Percentiles rank a stretch among this genome's conserved stretches.
phyloP scores from a whole-genome alignment of 2,113 vertebrate genomes.

The Plestiodon gilberti region DNA sequence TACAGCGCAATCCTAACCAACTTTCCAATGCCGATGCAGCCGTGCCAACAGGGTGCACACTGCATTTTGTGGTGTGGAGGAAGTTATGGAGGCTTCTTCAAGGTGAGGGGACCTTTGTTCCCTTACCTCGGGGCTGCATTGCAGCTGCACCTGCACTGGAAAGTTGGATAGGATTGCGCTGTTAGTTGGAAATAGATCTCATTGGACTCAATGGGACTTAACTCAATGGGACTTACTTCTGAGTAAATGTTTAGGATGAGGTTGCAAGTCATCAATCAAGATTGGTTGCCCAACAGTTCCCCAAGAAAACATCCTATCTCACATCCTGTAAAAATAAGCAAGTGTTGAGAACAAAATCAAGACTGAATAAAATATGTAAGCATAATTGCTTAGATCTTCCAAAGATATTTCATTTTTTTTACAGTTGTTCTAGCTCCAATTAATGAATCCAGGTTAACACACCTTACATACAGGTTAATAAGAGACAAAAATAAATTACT shows the following conservation, averaged over 20 bases:
- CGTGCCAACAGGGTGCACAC: too few relatives aligned
- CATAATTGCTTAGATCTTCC: neutral
- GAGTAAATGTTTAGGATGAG: neutral
- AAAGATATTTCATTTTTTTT: neutral
- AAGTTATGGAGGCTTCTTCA: too few relatives aligned
- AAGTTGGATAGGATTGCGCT: too few relatives aligned
- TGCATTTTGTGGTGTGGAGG: too few relatives aligned
- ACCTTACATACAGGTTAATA: fast-evolving
- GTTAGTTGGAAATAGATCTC: neutral
- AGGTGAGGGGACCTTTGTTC: too few relatives aligned
- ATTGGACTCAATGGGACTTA: neutral
- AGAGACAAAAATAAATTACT: neutral
- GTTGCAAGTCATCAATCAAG: neutral
- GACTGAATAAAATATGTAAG: neutral
- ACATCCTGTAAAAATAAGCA: slow-evolving; percentile 13
- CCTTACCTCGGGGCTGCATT: too few relatives aligned
- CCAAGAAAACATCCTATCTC: neutral
- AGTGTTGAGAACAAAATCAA: neutral
- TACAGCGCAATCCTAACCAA: neutral
- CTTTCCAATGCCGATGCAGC: too few relatives aligned
- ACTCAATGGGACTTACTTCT: slow-evolving; percentile 1
- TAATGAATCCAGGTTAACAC: neutral
- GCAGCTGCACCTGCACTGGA: too few relatives aligned
- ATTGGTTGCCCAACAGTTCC: neutral
- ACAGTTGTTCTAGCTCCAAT: neutral